phyloP scores from a whole-genome alignment of 2,888 invertebrate genomes.

The Aphodius granarius region DNA sequence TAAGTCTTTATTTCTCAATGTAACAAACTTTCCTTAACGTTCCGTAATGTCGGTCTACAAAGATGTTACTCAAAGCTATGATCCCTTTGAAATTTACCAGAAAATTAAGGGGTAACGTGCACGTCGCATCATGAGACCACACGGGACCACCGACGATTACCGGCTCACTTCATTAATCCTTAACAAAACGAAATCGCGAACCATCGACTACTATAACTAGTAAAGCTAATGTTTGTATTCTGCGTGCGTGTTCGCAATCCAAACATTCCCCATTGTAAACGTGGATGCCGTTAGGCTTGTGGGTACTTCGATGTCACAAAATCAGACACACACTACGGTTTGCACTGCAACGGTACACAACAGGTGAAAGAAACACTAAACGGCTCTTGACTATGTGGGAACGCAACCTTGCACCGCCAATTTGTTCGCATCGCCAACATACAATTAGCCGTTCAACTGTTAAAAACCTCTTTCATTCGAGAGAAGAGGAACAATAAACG shows the following conservation, averaged over 20 bases:
- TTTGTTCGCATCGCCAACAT: background rate
- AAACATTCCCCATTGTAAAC: background rate
- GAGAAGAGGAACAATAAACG: background rate
- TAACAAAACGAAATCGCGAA: background rate
- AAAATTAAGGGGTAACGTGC: too few species aligned
- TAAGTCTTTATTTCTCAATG: too few species aligned
- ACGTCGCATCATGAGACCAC: too few species aligned
- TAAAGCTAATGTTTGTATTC: background rate
- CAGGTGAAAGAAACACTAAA: background rate
- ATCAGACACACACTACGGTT: background rate
- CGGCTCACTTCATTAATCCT: background rate
- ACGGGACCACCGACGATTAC: background rate
- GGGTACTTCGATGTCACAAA: background rate
- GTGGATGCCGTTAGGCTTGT: background rate
- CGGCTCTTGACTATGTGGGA: background rate
- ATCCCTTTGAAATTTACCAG: too few species aligned
- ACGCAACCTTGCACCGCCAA: background rate
- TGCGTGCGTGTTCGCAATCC: background rate
- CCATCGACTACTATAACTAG: background rate
- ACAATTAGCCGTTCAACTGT: background rate
- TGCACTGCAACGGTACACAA: background rate
- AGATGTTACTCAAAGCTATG: too few species aligned
- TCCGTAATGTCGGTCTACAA: too few species aligned
- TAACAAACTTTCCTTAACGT: too few species aligned
- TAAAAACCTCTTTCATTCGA: background rate